A percentile compares a stretch with the other conserved stretches of the same genome.
Conservation (phyloP, 1,140 invertebrate species). For the Dinoponera quadriceps region DNA sequence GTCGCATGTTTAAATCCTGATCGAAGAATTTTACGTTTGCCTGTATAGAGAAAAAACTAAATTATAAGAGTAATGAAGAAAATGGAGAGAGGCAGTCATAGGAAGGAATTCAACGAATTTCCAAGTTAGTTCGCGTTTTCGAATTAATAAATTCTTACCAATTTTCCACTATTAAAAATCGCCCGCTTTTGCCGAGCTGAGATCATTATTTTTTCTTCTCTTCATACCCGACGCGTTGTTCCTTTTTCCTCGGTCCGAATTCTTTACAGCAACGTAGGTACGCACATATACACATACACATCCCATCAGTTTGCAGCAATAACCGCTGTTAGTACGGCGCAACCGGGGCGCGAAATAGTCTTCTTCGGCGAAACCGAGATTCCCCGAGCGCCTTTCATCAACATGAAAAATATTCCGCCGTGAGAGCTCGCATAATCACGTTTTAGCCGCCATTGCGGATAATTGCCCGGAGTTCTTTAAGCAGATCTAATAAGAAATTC, state of each 20-base stretch:
- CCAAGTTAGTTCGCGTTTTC: neutral
- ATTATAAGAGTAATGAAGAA: neutral
- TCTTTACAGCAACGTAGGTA: neutral
- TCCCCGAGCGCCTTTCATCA: slow-evolving; percentile 22
- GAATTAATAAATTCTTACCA: slow-evolving; percentile 1
- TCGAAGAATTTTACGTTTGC: slow-evolving; percentile 1
- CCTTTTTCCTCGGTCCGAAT: neutral
- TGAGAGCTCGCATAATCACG: slow-evolving; percentile 40
- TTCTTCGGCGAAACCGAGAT: slow-evolving; percentile 15
- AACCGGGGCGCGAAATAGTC: slow-evolving; percentile 34
- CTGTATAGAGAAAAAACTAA: neutral
- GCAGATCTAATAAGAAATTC: slow-evolving; percentile 57
- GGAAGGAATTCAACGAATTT: neutral
- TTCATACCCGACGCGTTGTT: neutral
- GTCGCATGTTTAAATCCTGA: neutral
- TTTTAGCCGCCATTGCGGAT: slow-evolving; percentile 41
- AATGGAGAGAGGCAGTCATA: neutral
- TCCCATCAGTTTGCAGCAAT: neutral
- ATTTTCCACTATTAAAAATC: neutral
- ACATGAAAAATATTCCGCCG: slow-evolving; percentile 41
- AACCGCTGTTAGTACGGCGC: slow-evolving; percentile 6
- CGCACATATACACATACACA: neutral
- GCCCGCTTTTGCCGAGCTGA: neutral
- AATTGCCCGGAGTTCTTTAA: slow-evolving; percentile 47
- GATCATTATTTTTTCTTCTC: neutral